Evolutionary conservation across 1,140 invertebrate genomes (phyloP), one percentile per base, ranked within the genome.

Genomic region (Stenopsyche tienmushanensis): DNA sequence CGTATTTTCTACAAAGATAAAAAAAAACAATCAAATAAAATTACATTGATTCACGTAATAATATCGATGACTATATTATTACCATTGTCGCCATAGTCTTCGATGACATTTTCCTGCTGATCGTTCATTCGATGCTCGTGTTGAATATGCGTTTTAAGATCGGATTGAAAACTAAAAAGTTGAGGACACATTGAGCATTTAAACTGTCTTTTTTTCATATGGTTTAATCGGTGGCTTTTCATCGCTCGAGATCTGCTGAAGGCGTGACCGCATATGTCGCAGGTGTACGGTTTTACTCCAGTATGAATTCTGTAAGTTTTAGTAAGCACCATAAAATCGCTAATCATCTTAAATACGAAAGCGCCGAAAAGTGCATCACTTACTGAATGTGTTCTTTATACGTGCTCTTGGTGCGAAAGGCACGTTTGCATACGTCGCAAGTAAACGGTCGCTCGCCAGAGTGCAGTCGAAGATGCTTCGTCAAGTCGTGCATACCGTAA

Each of bases 261-360:
- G 69, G 73, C 60, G 57, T 72, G 67, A 25, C 77, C 71, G 71
- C 87, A 88, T 10, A 83, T 73, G 18, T 80, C 78, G 72, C 86
- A 88, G 5, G 76, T 72, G 72, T 82, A 84, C 3, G 85, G 84
- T 64, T 85, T 81, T 47, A 87, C 84, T 2, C 81, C 81, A 0
- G 83, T 85, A 71, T 88, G 86, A 44, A 77, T 65, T 25, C 66
- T 68, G 25, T n/a, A n/a, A n/a, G n/a, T n/a, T n/a, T n/a, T n/a
- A n/a, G n/a, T n/a, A n/a, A n/a, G n/a, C n/a, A n/a, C n/a, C n/a
- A n/a, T n/a, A n/a, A n/a, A n/a, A n/a, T n/a, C n/a, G n/a, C n/a
- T n/a, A n/a, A n/a, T 13, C 29, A n/a, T n/a, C n/a, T n/a, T n/a
- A n/a, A n/a, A n/a, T n/a, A n/a, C n/a, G n/a, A n/a, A n/a, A n/a